Base-by-base conservation (phyloP, 2,797 vertebrate genomes). In the Hyperoplus lanceolatus region DNA sequence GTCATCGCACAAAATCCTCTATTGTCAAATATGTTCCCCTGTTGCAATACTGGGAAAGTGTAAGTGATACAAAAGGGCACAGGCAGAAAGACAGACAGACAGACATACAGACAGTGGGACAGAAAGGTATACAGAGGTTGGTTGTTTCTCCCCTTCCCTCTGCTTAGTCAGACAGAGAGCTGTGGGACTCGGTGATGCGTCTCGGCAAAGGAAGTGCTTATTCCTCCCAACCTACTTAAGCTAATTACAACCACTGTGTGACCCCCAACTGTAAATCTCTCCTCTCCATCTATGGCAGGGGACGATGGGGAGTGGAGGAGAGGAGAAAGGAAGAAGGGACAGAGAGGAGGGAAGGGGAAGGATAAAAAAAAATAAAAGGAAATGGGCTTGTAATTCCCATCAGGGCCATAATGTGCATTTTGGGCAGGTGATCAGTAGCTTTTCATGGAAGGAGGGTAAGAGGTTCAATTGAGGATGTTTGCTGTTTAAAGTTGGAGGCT, bases 261-360 rank as follows among this genome's bases (percentile, higher is more conserved):
- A 93, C 91, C 92, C 85, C 83, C 64, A 70, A 86, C 83, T 78
- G 88, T 94, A 94, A 94, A 94, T 94, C 93, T 93, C 83, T n/a
- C 16, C 68, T 18, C 70, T 87, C 90, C 89, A 91, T 92, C 87
- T 85, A 79, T 49, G 65, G 85, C 74, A 69, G 72, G 62, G 29
- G 73, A 73, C 72, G 73, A 76, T 53, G 58, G 62, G 54, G 53
- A 54, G 66, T 68, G n/a, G 54, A 70, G 56, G 54, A 49, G 60
- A 55, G 61, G 29, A 66, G 62, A 42, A 56, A 60, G 43, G 66
- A 63, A 29, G 64, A 57, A 21, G 64, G 80, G 55, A 61, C 36
- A 48, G 43, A 16, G 67, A 48, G 55, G 48, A 61, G 55, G 29
- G 55, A 57, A 53, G 41, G 78, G 46, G 9, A 45, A 0, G 36